phyloP scores from a whole-genome alignment of 2,888 invertebrate species.

The Xiphydria camelus region DNA sequence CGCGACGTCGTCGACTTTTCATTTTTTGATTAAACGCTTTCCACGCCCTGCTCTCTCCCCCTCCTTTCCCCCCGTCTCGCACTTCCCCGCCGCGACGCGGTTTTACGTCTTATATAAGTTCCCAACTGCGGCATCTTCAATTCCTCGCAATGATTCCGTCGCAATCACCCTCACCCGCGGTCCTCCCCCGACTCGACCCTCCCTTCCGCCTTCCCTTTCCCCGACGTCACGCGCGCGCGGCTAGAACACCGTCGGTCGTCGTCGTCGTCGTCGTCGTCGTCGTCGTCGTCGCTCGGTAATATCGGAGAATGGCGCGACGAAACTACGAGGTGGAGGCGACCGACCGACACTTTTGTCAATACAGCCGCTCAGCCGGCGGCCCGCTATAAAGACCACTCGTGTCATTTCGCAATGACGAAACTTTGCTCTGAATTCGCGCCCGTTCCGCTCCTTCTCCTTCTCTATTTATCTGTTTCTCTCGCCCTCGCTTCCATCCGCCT shows the following conservation, averaged over 20 bases:
- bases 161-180: constrained; percentile 57
- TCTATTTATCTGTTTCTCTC: constrained; percentile 17
- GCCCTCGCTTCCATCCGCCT: constrained; percentile 17
- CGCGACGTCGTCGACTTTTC: no score
- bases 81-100: constrained; percentile 27
- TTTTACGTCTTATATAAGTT: constrained; percentile 54
- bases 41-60: constrained; percentile 11
- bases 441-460: constrained; percentile 30
- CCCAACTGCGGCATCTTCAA: constrained; percentile 57
- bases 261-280: constrained; percentile 17
- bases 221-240: constrained; percentile 16
- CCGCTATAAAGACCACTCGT: constrained; percentile 65
- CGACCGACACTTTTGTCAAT: constrained; percentile 63
- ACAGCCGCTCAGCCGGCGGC: constrained; percentile 47
- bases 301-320: constrained; percentile 56
- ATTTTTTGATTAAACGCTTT: constrained; percentile 14
- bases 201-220: constrained; percentile 18
- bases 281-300: constrained; percentile 49
- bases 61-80: constrained; percentile 20
- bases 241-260: constrained; percentile 20
- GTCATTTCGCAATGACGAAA: constrained; percentile 64
- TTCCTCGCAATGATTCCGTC: constrained; percentile 60
- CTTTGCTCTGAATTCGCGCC: constrained; percentile 58
- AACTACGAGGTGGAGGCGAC: constrained; percentile 48
- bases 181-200: constrained; percentile 28